Percentiles rank a stretch among this genome's conserved stretches.
Conservation (phyloP, 2,888 invertebrate genomes). For the Latrodectus hesperus region DNA sequence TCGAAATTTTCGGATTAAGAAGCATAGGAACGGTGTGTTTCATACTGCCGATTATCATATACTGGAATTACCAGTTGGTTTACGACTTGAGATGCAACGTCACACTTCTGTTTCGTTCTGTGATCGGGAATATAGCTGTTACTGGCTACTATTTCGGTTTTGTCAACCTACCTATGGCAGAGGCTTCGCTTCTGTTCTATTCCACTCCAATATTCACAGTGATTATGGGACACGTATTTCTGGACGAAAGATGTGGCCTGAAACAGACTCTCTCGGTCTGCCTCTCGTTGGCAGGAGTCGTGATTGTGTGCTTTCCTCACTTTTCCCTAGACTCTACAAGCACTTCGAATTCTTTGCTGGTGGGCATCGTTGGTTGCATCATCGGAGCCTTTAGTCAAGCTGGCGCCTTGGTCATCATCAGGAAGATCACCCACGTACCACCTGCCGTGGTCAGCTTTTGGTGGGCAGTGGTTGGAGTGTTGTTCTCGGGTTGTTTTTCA, state of each 20-base stretch:
- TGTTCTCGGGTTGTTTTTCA: constrained; percentile 22
- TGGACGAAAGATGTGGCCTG: constrained; percentile 53
- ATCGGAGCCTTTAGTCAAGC: constrained; percentile 61
- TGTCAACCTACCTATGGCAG: constrained; percentile 49
- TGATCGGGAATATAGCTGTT: constrained; percentile 61
- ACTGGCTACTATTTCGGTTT: constrained; percentile 62
- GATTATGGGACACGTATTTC: constrained; percentile 47
- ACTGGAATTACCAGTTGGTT: constrained; percentile 15
- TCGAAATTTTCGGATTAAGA: constrained; percentile 62
- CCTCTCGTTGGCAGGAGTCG: constrained; percentile 33
- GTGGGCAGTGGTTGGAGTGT: constrained; percentile 51
- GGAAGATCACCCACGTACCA: constrained; percentile 54
- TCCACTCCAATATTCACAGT: constrained; percentile 56
- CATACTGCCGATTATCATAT: constrained; percentile 43
- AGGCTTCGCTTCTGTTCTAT: constrained; percentile 61
- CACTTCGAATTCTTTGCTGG: neutral
- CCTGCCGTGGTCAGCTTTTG: constrained; percentile 58
- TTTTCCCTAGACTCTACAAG: neutral
- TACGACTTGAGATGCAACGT: constrained; percentile 33
- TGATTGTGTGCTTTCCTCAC: constrained; percentile 34
- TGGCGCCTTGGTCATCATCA: constrained; percentile 39
- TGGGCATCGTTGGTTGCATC: constrained; percentile 44
- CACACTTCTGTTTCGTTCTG: constrained; percentile 26
- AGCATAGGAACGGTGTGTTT: constrained; percentile 41
- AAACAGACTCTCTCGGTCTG: constrained; percentile 6